These are phyloP conservation scores for Troides oblongomaculatus DNA, from an alignment of 2,888 invertebrate species.

Conservation along the genomic window DNA sequence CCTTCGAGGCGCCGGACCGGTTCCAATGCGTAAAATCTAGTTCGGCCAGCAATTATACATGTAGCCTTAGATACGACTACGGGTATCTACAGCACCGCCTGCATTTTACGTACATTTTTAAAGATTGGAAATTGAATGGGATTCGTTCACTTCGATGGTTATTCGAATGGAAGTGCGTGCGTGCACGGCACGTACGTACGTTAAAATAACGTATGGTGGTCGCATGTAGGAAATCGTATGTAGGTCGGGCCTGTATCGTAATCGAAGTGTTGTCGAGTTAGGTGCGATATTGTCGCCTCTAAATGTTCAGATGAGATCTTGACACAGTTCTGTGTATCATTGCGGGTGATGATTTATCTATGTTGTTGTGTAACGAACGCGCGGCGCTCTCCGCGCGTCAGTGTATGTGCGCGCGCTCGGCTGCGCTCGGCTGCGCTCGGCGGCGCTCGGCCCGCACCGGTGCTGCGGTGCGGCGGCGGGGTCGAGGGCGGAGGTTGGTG, in stretches of 20 bases:
- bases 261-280: constrained; percentile 10
- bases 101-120: constrained; percentile 2
- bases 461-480: constrained; percentile 60
- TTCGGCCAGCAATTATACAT: constrained; percentile 32
- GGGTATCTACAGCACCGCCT: constrained; percentile 8
- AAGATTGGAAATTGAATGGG: constrained; percentile 21
- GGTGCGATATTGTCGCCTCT: constrained; percentile 32
- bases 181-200: no score
- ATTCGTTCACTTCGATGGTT: constrained; percentile 15
- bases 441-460: constrained; percentile 29
- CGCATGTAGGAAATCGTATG: constrained; percentile 13
- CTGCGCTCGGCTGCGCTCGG: constrained; percentile 52
- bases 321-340: constrained; percentile 72
- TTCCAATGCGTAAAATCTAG: constrained; percentile 46
- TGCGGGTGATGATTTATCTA: constrained; percentile 71
- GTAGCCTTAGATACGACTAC: not conserved
- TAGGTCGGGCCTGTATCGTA: constrained; percentile 12
- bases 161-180: not conserved
- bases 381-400: constrained; percentile 59
- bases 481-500: no score
- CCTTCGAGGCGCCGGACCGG: constrained; percentile 47
- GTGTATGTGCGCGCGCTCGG: constrained; percentile 64
- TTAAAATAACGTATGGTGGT: no score
- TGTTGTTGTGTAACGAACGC: constrained; percentile 65
- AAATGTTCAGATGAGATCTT: constrained; percentile 62